Base-by-base conservation (phyloP, 2,888 invertebrate species). In the Gymnosoma rotundatum region DNA sequence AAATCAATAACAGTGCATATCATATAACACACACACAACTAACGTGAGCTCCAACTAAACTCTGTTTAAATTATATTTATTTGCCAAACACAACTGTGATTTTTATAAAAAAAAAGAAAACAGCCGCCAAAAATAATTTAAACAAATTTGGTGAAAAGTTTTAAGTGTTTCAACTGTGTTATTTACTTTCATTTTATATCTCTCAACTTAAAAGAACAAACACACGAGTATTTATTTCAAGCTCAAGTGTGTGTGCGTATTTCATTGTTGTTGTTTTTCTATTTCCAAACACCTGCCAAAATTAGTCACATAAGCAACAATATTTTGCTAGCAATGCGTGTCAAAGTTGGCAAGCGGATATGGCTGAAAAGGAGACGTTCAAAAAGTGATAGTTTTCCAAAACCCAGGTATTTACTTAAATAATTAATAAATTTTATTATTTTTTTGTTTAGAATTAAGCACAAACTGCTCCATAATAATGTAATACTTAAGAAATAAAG, bases 311-410 rank as follows among this genome's bases (percentile, higher is more conserved):
- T 75, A 66, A 78, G 67, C 80, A 73, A 80, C 60, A 87, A 85
- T 42, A 78, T 85, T n/a, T 78, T 88, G 58, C 88, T 89, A 79
- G 89, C 86, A 86, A 91, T 91, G 91, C 91, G 91, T 63, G 89
- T 91, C 80, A 91, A 91, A 84, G 90, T 91, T 75, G 88, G 90
- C 81, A 92, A 91, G 84, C 88, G 90, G 54, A 89, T 92, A 85
- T 89, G 92, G 86, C 85, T 90, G 86, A 88, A 90, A 69, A 89
- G 90, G 50, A 91, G 90, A 87, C 88, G 87, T 69, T 88, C 89
- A 82, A 90, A 88, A 66, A 89, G 89, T 72, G 92, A 90, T 79
- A 88, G 88, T 83, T 90, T 89, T 86, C 91, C 91, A 74, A 88
- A 89, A 87, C 90, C 92, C 87, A 91, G 83, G 83, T 84, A 84